Conservation (phyloP, 2,888 invertebrate genomes). For the Hedychridium roseum region DNA sequence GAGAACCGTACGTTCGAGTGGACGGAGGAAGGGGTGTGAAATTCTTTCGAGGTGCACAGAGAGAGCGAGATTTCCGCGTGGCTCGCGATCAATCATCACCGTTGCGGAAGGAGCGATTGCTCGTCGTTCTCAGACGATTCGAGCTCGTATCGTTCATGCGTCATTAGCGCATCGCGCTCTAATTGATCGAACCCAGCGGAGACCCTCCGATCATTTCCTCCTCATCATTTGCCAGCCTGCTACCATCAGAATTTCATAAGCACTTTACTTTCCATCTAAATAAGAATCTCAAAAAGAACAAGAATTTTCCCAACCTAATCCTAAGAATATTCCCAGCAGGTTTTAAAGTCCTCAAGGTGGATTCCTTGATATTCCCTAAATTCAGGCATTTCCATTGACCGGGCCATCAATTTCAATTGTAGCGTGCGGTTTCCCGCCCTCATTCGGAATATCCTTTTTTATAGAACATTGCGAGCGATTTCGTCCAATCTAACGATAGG, state of each 20-base stretch:
- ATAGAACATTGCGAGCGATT: conserved; percentile 43
- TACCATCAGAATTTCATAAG: no score
- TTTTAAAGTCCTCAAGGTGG: neutral
- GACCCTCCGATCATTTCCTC: neutral
- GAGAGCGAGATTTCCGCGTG: conserved; percentile 37
- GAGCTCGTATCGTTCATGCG: conserved; percentile 42
- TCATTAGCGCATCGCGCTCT: conserved; percentile 40
- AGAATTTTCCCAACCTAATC: no score
- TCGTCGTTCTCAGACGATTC: conserved; percentile 38
- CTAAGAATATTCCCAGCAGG: neutral
- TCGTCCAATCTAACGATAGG: conserved; percentile 52
- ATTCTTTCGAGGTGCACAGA: conserved; percentile 33
- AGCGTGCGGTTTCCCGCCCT: conserved; percentile 8
- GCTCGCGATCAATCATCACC: conserved; percentile 36
- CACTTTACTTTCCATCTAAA: no score
- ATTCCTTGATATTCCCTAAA: neutral
- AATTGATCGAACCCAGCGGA: conserved; percentile 38
- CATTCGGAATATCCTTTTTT: conserved; percentile 41
- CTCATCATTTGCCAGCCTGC: no score
- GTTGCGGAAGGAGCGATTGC: conserved; percentile 29
- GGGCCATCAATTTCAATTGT: neutral
- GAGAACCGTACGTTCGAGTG: no score
- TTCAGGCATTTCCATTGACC: neutral
- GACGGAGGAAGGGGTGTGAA: no score
- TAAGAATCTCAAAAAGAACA: no score